Conservation (phyloP, 2,797 vertebrate species). For the Dendrocincla tyrannina region DNA sequence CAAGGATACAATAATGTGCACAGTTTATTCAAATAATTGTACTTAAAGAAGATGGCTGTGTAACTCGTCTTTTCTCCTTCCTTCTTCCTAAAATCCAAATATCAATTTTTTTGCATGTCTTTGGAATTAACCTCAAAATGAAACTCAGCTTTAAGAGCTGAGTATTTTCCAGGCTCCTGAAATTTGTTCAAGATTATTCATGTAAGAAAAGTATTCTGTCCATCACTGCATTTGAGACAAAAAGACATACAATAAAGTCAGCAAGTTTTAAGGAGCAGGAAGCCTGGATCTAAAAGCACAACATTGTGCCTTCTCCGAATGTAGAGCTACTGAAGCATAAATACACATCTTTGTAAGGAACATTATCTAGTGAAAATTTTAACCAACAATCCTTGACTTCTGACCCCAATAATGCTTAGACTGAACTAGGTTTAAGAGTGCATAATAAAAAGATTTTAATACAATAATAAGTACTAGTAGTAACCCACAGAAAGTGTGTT, state of each 20-base stretch:
- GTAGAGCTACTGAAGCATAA: background rate
- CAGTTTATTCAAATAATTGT: background rate
- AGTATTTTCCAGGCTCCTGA: background rate
- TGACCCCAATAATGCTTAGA: background rate
- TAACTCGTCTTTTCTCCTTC: background rate
- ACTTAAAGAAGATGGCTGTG: background rate
- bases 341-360: background rate
- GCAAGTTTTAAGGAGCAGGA: background rate
- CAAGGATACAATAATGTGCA: background rate
- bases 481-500: background rate
- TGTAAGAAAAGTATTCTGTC: background rate
- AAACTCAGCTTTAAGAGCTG: background rate
- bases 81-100: background rate
- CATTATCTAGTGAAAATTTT: background rate
- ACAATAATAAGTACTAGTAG: background rate
- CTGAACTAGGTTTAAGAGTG: background rate
- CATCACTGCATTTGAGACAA: background rate
- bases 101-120: fast-evolving
- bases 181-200: background rate
- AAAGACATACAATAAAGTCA: background rate
- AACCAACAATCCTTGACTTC: background rate
- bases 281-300: background rate
- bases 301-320: background rate
- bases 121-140: background rate
- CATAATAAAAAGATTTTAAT: background rate